Conservation (phyloP, 2,797 vertebrate species). For the Aulostomus chinensis region DNA sequence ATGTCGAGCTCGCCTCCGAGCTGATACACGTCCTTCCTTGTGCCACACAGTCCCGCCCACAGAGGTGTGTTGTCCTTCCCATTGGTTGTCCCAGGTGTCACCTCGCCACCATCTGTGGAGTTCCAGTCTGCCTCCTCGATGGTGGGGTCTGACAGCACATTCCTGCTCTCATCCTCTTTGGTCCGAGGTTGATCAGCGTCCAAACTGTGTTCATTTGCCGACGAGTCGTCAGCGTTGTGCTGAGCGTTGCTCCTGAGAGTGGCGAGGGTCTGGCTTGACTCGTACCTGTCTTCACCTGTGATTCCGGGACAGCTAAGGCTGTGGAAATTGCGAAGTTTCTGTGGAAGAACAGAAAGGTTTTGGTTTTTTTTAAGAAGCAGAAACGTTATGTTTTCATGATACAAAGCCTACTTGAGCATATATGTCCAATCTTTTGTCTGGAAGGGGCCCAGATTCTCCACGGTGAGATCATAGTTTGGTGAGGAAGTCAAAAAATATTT, state of each 20-base stretch:
- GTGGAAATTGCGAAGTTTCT: conserved; percentile 83
- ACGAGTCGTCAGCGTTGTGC: conserved; percentile 25
- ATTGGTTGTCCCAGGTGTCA: conserved; percentile 29
- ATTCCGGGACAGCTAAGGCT: conserved; percentile 81
- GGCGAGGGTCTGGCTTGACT: conserved; percentile 42
- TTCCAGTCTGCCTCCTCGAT: conserved; percentile 77
- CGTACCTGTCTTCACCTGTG: conserved; percentile 53
- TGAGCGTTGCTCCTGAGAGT: conserved; percentile 44
- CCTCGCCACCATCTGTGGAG: conserved; percentile 49
- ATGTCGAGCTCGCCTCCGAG: conserved; percentile 93
- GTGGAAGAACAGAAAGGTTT: conserved; percentile 21
- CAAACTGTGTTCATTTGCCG: conserved; percentile 15
- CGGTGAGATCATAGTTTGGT: conserved; percentile 39
- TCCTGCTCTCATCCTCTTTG: conserved; percentile 42
- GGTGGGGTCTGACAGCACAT: conserved; percentile 65
- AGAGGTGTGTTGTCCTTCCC: conserved; percentile 68
- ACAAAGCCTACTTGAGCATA: conserved; percentile 1
- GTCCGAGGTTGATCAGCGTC: conserved; percentile 40
- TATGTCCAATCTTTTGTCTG: not conserved
- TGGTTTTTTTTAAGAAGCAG: no score
- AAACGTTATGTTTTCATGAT: not conserved
- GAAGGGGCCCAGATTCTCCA: conserved; percentile 3
- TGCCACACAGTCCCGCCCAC: conserved; percentile 74
- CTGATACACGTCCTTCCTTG: conserved; percentile 77
- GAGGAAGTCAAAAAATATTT: conserved; percentile 42